Percentiles rank a stretch among this genome's conserved stretches.
Conservation (phyloP, 2,888 invertebrate species). For the Cyaniris semiargus region DNA sequence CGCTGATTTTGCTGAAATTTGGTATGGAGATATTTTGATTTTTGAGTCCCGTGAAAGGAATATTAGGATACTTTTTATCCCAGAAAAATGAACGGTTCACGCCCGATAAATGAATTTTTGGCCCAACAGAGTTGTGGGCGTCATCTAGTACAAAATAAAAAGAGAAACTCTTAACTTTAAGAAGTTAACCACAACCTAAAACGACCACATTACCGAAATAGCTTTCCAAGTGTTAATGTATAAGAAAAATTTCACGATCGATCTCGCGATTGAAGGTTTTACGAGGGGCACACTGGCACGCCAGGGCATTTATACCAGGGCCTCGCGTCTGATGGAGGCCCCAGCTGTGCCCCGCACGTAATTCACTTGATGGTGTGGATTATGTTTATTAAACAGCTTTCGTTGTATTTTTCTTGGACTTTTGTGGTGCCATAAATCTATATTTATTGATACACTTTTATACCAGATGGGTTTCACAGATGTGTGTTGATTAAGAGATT, state of each 20-base stretch:
- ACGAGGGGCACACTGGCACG: conserved; percentile 21
- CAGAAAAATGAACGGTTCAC: too few relatives aligned
- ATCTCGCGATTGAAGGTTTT: conserved; percentile 21
- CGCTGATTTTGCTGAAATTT: too few relatives aligned
- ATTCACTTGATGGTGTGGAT: conserved; percentile 22
- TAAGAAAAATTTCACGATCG: not conserved
- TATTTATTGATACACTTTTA: conserved; percentile 13
- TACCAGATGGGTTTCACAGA: conserved; percentile 2
- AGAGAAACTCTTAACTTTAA: not conserved
- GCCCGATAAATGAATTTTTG: too few relatives aligned
- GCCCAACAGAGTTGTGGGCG: too few relatives aligned
- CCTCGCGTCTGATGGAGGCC: conserved; percentile 1
- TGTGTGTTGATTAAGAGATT: not conserved
- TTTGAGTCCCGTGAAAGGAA: too few relatives aligned
- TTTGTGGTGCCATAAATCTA: conserved; percentile 10
- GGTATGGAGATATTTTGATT: too few relatives aligned
- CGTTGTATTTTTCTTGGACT: conserved; percentile 12
- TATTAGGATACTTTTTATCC: too few relatives aligned
- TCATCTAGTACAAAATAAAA: too few relatives aligned
- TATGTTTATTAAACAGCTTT: conserved; percentile 28
- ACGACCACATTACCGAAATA: not conserved
- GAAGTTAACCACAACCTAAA: not conserved
- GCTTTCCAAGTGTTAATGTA: not conserved
- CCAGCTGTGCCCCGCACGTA: conserved; percentile 21
- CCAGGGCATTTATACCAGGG: not conserved